These are phyloP conservation scores for Myripristis murdjan DNA, from an alignment of 2,797 vertebrate genomes.

Conservation along the genomic window DNA sequence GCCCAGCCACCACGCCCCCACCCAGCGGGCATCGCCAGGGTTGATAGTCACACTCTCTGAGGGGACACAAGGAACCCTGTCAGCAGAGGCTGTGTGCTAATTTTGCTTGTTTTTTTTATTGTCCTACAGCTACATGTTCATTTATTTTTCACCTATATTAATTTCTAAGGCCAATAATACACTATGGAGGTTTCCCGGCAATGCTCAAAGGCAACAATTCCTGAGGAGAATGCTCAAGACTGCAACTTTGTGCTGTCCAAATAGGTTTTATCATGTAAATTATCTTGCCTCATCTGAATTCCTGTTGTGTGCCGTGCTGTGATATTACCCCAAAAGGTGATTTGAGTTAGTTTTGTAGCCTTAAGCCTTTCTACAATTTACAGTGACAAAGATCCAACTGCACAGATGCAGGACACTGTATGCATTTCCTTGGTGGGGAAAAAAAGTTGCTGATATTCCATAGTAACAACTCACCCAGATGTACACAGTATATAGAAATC, in stretches of 20 bases:
- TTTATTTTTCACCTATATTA: neutral
- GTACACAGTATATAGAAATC: neutral
- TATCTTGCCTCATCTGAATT: neutral
- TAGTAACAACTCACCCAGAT: neutral
- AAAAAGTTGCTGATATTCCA: neutral
- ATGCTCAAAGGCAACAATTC: too few species aligned
- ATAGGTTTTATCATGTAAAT: neutral
- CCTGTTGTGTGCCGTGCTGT: neutral
- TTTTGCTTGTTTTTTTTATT: neutral
- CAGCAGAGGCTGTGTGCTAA: neutral
- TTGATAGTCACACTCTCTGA: constrained; percentile 89
- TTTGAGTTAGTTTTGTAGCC: neutral
- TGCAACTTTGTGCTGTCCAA: too few species aligned
- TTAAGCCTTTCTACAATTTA: constrained; percentile 5
- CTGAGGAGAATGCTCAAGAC: too few species aligned
- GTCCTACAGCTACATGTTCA: neutral
- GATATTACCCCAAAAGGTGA: too few species aligned
- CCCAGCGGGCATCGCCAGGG: constrained; percentile 92
- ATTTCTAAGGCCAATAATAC: too few species aligned
- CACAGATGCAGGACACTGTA: neutral
- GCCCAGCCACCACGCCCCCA: constrained; percentile 97
- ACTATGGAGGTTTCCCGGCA: too few species aligned
- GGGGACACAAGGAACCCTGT: constrained; percentile 4
- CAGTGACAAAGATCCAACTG: constrained; percentile 5
- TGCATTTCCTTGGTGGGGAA: neutral